Conservation (phyloP, 2,888 invertebrate genomes). For the Linnaemya tessellans region DNA sequence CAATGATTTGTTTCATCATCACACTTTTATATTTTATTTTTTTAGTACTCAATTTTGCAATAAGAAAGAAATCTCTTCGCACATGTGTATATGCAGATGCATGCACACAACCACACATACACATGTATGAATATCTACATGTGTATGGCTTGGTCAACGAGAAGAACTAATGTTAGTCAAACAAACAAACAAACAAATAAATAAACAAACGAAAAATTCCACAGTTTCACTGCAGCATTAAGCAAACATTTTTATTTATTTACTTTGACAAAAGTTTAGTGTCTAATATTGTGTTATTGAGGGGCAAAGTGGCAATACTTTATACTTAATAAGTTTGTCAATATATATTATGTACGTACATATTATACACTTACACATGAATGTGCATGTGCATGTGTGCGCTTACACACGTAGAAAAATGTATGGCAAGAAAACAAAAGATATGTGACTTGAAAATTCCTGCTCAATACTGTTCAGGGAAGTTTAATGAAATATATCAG, state of each 20-base stretch:
- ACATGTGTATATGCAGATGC: background rate
- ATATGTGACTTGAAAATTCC: background rate
- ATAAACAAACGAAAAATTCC: conserved; percentile 62
- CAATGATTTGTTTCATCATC: conserved; percentile 23
- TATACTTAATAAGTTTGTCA: conserved; percentile 26
- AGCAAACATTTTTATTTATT: conserved; percentile 66
- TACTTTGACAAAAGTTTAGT: conserved; percentile 53
- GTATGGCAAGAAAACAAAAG: background rate
- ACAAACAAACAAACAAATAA: conserved; percentile 63
- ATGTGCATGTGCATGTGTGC: no score
- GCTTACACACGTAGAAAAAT: background rate
- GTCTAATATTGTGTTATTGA: conserved; percentile 22
- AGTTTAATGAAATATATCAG: no score
- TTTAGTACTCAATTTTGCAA: conserved; percentile 20
- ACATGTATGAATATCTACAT: background rate
- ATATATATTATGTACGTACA: conserved; percentile 6
- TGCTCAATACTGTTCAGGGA: no score
- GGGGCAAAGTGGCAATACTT: background rate
- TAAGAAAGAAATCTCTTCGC: conserved; percentile 10
- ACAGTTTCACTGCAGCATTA: conserved; percentile 67
- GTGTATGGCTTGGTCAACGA: conserved; percentile 35
- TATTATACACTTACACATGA: background rate
- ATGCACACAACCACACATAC: background rate
- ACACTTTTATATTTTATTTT: conserved; percentile 23
- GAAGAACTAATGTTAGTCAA: conserved; percentile 61